Evolutionary conservation across 2,888 invertebrate genomes (phyloP).

Genomic region (Monoplex corrugatus): DNA sequence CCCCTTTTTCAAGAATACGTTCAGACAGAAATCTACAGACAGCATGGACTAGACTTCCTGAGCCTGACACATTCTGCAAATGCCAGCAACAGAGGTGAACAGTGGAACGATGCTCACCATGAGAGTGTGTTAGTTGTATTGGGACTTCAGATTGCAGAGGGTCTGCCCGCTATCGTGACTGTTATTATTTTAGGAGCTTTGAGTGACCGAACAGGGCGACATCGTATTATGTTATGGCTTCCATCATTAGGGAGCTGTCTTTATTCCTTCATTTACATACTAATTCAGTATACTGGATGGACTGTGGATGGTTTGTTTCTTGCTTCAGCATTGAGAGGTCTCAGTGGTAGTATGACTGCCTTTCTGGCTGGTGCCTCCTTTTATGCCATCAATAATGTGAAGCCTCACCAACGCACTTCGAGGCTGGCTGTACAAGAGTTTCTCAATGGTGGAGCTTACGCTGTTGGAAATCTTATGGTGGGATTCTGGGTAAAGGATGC

Average conservation of each 20-base stretch:
- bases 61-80: conserved; percentile 54
- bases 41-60: conserved; percentile 58
- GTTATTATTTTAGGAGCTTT: conserved; percentile 79
- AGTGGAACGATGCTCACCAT: conserved; percentile 69
- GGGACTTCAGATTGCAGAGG: conserved; percentile 78
- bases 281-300: conserved; percentile 75
- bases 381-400: conserved; percentile 74
- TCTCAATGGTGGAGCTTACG: conserved; percentile 76
- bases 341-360: conserved; percentile 77
- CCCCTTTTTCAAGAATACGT: conserved; percentile 77
- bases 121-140: conserved; percentile 73
- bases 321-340: conserved; percentile 75
- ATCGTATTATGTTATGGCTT: conserved; percentile 79
- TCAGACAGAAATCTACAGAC: conserved; percentile 62
- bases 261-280: conserved; percentile 75
- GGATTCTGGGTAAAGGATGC: conserved; percentile 75
- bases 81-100: conserved; percentile 49
- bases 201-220: conserved; percentile 77
- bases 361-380: conserved; percentile 75
- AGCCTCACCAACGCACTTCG: conserved; percentile 70
- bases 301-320: conserved; percentile 76
- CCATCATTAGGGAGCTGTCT: conserved; percentile 77
- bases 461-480: conserved; percentile 76
- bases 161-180: conserved; percentile 76
- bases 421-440: conserved; percentile 75